Conservation (phyloP, 1,140 invertebrate species). For the Cydia fagiglandana region DNA sequence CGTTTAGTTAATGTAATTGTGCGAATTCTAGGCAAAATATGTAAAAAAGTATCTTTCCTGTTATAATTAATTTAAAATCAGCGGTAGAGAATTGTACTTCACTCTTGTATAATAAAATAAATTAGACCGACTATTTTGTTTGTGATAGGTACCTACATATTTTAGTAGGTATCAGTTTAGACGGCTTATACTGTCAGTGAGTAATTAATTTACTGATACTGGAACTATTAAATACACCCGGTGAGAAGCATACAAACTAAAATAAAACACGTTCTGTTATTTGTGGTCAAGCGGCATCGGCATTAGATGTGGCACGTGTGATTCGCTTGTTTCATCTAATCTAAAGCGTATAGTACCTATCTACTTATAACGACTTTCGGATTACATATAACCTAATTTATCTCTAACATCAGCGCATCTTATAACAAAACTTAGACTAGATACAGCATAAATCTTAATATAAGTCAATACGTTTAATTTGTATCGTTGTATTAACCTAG, state of each 20-base stretch:
- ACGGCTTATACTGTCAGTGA: background rate
- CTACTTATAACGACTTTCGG: too few species aligned
- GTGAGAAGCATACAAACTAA: background rate
- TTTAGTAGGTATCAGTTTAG: background rate
- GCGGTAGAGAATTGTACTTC: too few species aligned
- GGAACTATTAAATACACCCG: background rate
- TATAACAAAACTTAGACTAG: too few species aligned
- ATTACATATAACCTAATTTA: too few species aligned
- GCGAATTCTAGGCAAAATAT: too few species aligned
- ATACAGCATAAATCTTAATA: background rate
- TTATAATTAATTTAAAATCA: too few species aligned
- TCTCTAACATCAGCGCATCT: too few species aligned
- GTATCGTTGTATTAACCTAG: constrained; percentile 1
- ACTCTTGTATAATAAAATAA: background rate
- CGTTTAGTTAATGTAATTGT: too few species aligned
- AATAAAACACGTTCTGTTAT: background rate
- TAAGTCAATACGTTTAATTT: background rate
- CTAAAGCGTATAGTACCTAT: too few species aligned
- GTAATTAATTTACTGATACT: background rate
- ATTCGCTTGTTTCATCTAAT: background rate
- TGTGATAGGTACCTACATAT: background rate
- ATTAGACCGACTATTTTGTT: background rate
- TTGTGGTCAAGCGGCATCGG: background rate
- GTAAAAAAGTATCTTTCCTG: too few species aligned
- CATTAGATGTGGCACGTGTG: background rate